A percentile compares a stretch with the other conserved stretches of the same genome.
These are phyloP conservation scores for Strix occidentalis DNA, from an alignment of 2,797 vertebrate genomes.

Conservation along the genomic window DNA sequence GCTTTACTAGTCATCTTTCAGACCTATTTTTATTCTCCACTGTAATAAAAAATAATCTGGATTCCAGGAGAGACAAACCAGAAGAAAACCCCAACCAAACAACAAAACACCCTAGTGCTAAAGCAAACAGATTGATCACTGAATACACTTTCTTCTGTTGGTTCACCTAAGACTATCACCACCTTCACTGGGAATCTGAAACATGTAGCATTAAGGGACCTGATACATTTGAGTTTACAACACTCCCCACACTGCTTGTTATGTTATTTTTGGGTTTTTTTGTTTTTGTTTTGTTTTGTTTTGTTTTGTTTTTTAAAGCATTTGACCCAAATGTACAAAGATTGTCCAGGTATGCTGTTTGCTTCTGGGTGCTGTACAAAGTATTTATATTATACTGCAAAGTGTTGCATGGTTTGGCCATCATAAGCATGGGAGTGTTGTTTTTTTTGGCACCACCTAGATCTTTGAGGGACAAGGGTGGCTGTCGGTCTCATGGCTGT, in stretches of 20 bases:
- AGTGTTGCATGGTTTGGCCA: not conserved
- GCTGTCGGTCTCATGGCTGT: not conserved
- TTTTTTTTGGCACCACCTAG: not conserved
- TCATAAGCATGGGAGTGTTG: not conserved
- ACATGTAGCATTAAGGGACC: not conserved
- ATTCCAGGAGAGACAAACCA: not conserved
- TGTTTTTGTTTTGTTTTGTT: too few species aligned
- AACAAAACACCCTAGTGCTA: not conserved
- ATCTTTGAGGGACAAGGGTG: not conserved
- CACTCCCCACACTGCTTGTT: not conserved
- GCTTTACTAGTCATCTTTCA: not conserved
- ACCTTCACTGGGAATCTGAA: not conserved
- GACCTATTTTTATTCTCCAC: not conserved
- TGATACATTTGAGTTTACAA: not conserved
- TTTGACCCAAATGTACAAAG: not conserved
- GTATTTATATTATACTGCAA: not conserved
- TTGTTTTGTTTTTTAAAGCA: too few species aligned
- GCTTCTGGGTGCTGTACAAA: not conserved
- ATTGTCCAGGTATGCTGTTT: not conserved
- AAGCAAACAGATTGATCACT: not conserved
- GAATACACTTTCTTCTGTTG: not conserved
- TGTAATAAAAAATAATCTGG: not conserved
- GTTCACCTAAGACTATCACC: not conserved
- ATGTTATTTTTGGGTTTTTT: too few species aligned
- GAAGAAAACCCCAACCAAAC: not conserved